Conservation (phyloP, 2,888 invertebrate species). For the Elaeidobius kamerunicus region DNA sequence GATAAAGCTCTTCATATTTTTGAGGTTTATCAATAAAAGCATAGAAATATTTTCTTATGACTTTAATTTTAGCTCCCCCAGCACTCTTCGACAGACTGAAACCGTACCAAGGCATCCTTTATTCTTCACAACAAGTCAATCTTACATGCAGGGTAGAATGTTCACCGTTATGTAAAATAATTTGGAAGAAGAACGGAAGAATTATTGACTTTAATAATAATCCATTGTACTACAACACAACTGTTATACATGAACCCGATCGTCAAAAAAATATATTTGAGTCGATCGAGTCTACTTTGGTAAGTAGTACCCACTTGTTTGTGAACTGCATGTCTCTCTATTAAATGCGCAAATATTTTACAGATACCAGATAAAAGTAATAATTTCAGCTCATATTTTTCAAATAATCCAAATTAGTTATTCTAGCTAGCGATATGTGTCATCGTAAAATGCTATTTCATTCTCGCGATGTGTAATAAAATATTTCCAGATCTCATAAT, state of each 20-base stretch:
- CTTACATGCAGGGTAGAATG: slow-evolving; percentile 88
- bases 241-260: slow-evolving; percentile 67
- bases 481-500: too few species aligned
- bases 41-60: neutral
- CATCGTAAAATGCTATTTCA: too few species aligned
- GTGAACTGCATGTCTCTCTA: too few species aligned
- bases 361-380: too few species aligned
- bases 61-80: slow-evolving; percentile 69
- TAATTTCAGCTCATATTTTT: too few species aligned
- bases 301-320: slow-evolving; percentile 51
- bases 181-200: slow-evolving; percentile 79
- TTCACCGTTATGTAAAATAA: slow-evolving; percentile 78
- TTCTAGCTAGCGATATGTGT: too few species aligned
- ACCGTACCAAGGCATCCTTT: slow-evolving; percentile 77
- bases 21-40: neutral
- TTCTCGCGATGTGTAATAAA: too few species aligned
- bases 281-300: slow-evolving; percentile 82
- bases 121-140: slow-evolving; percentile 64
- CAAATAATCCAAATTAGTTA: too few species aligned
- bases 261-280: slow-evolving; percentile 82
- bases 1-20: neutral
- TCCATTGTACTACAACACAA: slow-evolving; percentile 65
- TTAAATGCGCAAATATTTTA: too few species aligned
- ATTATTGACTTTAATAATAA: slow-evolving; percentile 58
- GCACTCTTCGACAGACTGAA: slow-evolving; percentile 81